Percentiles rank a stretch among this genome's conserved stretches.
phyloP scores from a whole-genome alignment of 2,888 invertebrate genomes.

The Chironomus riparius region DNA sequence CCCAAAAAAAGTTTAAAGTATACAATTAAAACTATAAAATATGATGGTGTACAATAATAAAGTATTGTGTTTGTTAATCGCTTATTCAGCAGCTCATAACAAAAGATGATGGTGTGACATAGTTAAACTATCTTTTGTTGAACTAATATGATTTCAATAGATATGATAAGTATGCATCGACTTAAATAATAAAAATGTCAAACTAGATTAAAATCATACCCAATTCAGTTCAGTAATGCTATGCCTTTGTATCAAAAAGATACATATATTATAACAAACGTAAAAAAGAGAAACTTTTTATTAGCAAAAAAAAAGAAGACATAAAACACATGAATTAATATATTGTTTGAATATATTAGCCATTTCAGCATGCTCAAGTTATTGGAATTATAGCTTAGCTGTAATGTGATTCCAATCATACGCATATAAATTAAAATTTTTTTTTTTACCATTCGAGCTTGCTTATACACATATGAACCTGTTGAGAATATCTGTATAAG shows the following conservation, averaged over 20 bases:
- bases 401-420: neutral
- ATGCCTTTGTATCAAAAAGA: neutral
- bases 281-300: neutral
- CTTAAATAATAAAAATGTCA: constrained; percentile 1
- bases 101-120: neutral
- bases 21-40: neutral
- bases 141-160: neutral
- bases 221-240: neutral
- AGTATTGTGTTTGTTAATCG: constrained; percentile 11
- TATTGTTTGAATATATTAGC: neutral
- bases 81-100: neutral
- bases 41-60: constrained; percentile 2
- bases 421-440: neutral
- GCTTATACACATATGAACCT: neutral
- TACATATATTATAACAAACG: neutral
- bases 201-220: neutral
- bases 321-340: constrained; percentile 6
- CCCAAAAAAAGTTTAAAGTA: no score
- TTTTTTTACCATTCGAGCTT: neutral
- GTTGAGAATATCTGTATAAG: neutral
- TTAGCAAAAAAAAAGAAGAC: neutral
- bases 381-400: neutral
- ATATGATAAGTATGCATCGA: neutral
- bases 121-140: neutral
- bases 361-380: neutral